A percentile compares a stretch with the other conserved stretches of the same genome.
phyloP scores from a whole-genome alignment of 2,888 invertebrate genomes.

The Doris montereyensis region DNA sequence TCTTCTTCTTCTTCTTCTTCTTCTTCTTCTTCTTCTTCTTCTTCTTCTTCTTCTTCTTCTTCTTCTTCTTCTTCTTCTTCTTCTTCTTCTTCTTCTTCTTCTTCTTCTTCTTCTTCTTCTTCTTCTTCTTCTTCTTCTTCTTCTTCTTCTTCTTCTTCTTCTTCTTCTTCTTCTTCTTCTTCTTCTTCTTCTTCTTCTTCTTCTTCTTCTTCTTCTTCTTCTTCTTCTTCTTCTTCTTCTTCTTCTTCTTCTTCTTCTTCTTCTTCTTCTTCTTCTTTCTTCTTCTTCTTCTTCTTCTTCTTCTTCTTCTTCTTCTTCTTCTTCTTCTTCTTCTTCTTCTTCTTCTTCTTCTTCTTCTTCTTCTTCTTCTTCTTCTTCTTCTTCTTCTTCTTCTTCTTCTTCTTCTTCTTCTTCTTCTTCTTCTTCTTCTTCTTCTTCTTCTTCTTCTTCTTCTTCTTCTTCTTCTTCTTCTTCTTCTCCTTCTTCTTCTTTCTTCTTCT shows the following conservation, averaged over 20 bases:
- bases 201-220: not conserved
- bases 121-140: not conserved
- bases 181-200: not conserved
- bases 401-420: constrained; percentile 16
- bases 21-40: not conserved
- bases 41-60: not conserved
- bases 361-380: not conserved
- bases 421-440: constrained; percentile 14
- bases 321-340: not conserved
- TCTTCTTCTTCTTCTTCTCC: constrained; percentile 1
- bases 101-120: not conserved
- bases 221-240: not conserved
- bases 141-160: constrained; percentile 74
- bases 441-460: not conserved
- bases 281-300: not conserved
- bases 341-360: not conserved
- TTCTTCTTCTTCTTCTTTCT: not conserved
- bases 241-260: not conserved
- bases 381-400: constrained; percentile 9
- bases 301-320: not conserved
- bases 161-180: not conserved
- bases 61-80: not conserved
- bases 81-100: not conserved
- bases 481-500: not conserved
- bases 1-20: constrained; percentile 41